Conservation (phyloP, 2,113 vertebrate species). For the Cettia cetti region DNA sequence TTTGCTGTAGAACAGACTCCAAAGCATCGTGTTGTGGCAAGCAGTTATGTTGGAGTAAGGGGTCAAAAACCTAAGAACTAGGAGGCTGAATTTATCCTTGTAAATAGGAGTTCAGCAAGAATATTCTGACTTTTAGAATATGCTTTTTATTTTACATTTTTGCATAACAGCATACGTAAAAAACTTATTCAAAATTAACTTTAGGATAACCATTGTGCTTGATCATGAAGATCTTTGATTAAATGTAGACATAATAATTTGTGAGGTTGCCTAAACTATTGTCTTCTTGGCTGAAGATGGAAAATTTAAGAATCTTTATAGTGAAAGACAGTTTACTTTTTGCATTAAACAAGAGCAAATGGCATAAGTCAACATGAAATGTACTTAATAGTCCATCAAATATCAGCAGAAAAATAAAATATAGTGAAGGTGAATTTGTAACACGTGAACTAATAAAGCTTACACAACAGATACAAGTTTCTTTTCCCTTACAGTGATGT, state of each 20-base stretch:
- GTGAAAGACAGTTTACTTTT: not conserved
- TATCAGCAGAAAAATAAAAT: not conserved
- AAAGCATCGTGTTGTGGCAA: fast-evolving
- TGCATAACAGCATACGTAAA: not conserved
- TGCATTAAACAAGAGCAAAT: not conserved
- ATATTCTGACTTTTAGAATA: not conserved
- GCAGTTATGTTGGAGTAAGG: not conserved
- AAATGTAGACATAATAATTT: not conserved
- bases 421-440: not conserved
- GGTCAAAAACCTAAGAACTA: not conserved
- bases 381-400: not conserved
- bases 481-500: not conserved
- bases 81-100: not conserved
- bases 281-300: not conserved
- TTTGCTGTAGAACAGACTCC: not conserved
- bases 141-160: not conserved
- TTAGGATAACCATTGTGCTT: not conserved
- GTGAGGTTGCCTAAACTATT: not conserved
- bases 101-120: not conserved
- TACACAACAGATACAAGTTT: not conserved
- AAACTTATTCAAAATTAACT: not conserved
- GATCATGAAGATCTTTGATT: not conserved
- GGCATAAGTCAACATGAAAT: not conserved
- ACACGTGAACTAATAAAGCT: not conserved
- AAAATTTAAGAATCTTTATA: not conserved